These are phyloP conservation scores for Myotis lucifugus DNA, from an alignment of 2,113 vertebrate genomes.

Conservation along the genomic window DNA sequence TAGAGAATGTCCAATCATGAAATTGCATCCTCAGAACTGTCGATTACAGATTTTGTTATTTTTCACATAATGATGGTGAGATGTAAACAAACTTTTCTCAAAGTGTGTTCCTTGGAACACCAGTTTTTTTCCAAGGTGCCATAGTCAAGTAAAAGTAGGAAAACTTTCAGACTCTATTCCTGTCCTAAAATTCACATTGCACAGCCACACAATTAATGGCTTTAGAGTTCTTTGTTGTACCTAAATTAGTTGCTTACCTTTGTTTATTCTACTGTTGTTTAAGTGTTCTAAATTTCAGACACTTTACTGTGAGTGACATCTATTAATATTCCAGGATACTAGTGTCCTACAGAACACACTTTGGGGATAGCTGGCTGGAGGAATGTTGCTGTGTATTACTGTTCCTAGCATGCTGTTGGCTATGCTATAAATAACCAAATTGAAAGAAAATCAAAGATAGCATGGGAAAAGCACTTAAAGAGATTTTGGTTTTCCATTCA, in stretches of 20 bases:
- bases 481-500: neutral
- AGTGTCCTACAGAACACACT: neutral
- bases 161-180: neutral
- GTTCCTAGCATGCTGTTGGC: neutral
- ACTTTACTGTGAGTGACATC: neutral
- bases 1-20: neutral
- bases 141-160: neutral
- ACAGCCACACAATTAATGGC: neutral
- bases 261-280: neutral
- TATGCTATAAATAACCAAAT: neutral
- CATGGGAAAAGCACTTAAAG: neutral
- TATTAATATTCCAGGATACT: neutral
- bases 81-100: neutral
- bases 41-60: neutral
- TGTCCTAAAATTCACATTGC: neutral
- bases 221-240: neutral
- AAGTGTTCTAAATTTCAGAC: neutral
- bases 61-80: neutral
- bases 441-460: slow-evolving; percentile 24
- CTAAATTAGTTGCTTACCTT: neutral
- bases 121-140: neutral
- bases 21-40: neutral
- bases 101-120: neutral
- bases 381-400: neutral
- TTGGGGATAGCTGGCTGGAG: neutral